Conservation (phyloP, 30 jellyfish, hydroid and myxozoan species). For the Chrysaora quinquecirrha region DNA sequence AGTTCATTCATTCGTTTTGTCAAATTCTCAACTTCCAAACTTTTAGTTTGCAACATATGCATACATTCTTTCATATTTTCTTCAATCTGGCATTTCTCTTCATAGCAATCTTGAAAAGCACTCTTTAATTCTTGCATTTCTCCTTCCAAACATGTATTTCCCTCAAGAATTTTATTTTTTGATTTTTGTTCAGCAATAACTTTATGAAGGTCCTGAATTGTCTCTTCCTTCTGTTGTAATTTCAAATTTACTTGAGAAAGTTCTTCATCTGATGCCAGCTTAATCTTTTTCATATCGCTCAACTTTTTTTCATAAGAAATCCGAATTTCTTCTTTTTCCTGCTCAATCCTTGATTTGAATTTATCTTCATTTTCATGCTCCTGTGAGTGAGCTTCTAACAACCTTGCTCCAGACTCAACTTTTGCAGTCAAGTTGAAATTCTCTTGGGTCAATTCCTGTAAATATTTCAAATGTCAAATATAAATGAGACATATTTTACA, state of each 20-base stretch:
- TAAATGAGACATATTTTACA: too few relatives aligned
- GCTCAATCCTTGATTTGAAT: slow-evolving; percentile 18
- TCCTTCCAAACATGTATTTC: slow-evolving; percentile 2
- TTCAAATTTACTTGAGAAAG: slow-evolving; percentile 37
- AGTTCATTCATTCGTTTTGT: slow-evolving; percentile 39
- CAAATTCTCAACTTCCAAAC: slow-evolving; percentile 26
- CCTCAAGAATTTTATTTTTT: slow-evolving; percentile 4
- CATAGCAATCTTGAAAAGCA: slow-evolving; percentile 37
- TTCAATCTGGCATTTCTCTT: slow-evolving; percentile 36
- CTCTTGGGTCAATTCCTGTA: slow-evolving; percentile 55
- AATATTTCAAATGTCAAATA: too few relatives aligned
- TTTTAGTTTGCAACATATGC: slow-evolving; percentile 34
- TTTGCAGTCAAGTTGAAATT: slow-evolving; percentile 35
- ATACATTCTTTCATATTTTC: slow-evolving; percentile 26
- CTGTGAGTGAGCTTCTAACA: slow-evolving; percentile 49
- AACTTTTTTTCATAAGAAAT: slow-evolving; percentile 18
- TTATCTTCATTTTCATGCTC: slow-evolving; percentile 32
- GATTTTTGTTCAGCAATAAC: slow-evolving; percentile 8
- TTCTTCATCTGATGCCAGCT: slow-evolving; percentile 33
- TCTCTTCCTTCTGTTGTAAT: slow-evolving; percentile 35
- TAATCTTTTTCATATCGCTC: slow-evolving; percentile 33
- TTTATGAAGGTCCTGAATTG: slow-evolving; percentile 28
- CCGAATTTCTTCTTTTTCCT: slow-evolving; percentile 24
- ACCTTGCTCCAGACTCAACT: slow-evolving; percentile 39
- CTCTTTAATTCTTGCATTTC: slow-evolving; percentile 50